A percentile compares a stretch with the other conserved stretches of the same genome.
Evolutionary conservation across 2,797 vertebrate genomes (phyloP).

Genomic region (Poeciliopsis presidionis): DNA sequence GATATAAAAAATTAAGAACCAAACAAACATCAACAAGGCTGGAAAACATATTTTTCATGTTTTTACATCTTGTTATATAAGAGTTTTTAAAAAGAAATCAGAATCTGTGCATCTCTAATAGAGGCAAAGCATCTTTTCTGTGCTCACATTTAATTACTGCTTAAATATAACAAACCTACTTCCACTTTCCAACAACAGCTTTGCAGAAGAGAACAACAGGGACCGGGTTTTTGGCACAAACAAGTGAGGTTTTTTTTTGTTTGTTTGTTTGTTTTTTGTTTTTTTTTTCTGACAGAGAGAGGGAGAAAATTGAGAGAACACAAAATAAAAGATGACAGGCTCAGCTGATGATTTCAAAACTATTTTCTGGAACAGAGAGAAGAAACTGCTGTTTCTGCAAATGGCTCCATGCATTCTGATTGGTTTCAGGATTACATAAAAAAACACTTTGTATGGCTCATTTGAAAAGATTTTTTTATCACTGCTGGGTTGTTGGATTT

Average conservation of each 20-base stretch:
- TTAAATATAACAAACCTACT: not conserved
- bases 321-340: conserved; percentile 43
- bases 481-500: not conserved
- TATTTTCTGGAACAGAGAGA: conserved; percentile 11
- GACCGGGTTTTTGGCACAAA: conserved; percentile 10
- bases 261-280: too few relatives aligned
- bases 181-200: conserved; percentile 8
- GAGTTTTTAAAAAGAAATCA: not conserved
- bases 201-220: conserved; percentile 7
- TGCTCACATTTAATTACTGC: not conserved
- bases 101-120: not conserved
- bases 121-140: not conserved
- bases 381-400: conserved; percentile 36
- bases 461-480: conserved; percentile 18
- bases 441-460: conserved; percentile 20
- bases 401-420: conserved; percentile 24
- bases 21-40: not conserved
- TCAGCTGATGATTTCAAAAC: conserved; percentile 24
- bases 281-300: conserved; percentile 21
- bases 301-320: conserved; percentile 2
- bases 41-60: not conserved
- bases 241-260: conserved; percentile 12
- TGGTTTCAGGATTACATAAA: conserved; percentile 21
- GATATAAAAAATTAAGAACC: not conserved
- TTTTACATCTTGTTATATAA: not conserved